Evolutionary conservation across 2,888 invertebrate species (phyloP).

Genomic region (Drosophila fulvimacula): DNA sequence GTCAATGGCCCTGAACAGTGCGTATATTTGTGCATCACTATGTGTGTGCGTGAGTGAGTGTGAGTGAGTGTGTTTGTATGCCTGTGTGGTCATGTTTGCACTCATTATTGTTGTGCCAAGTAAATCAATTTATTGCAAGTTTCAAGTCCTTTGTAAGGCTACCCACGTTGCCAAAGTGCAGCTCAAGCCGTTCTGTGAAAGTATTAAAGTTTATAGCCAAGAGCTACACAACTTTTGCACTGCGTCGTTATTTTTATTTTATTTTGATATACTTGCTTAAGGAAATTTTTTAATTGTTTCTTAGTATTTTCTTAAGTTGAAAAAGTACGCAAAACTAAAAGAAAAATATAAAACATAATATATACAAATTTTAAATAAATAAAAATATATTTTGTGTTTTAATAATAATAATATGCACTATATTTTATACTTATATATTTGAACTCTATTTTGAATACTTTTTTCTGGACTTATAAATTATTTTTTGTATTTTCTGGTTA

Average conservation of each 20-base stretch:
- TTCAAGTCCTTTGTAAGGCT: slow-evolving; percentile 66
- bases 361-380: not conserved
- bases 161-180: slow-evolving; percentile 46
- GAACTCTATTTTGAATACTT: too few species aligned
- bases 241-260: slow-evolving; percentile 5
- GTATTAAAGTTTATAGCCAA: slow-evolving; percentile 34
- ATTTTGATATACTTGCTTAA: not conserved
- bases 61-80: slow-evolving; percentile 19
- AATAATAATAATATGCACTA: too few species aligned
- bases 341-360: not conserved
- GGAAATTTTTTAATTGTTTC: not conserved
- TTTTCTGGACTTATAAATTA: too few species aligned
- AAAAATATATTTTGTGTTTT: too few species aligned
- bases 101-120: slow-evolving; percentile 70
- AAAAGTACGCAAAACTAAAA: not conserved
- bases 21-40: slow-evolving; percentile 13
- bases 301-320: not conserved
- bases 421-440: too few species aligned
- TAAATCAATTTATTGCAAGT: slow-evolving; percentile 70
- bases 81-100: slow-evolving; percentile 54
- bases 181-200: slow-evolving; percentile 31
- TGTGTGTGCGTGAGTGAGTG: slow-evolving; percentile 5
- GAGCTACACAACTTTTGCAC: slow-evolving; percentile 25
- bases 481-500: too few species aligned
- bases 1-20: slow-evolving; percentile 35